Evolutionary conservation across 1,140 invertebrate species (phyloP).

Genomic region (Calosoma granatense): DNA sequence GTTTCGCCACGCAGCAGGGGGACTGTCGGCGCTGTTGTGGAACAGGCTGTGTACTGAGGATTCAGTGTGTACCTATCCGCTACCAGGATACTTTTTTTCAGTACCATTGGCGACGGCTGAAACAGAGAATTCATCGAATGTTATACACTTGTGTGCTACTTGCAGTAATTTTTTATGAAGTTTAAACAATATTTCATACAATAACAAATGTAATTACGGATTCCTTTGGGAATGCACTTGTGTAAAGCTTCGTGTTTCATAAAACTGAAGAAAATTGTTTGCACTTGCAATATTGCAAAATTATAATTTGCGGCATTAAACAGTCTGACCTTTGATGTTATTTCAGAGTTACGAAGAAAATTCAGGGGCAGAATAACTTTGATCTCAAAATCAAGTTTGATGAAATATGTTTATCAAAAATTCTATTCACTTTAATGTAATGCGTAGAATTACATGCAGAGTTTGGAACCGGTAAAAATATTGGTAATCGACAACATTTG

Average conservation of each 20-base stretch:
- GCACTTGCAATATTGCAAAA: background rate
- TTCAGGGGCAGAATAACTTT: no score
- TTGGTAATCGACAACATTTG: no score
- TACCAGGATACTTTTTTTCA: slow-evolving; percentile 49
- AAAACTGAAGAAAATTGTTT: background rate
- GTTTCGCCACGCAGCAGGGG: slow-evolving; percentile 50
- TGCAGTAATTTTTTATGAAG: background rate
- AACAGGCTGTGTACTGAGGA: slow-evolving; percentile 58
- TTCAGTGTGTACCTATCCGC: slow-evolving; percentile 65
- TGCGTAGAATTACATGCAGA: no score
- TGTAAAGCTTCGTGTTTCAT: background rate
- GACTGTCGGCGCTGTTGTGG: slow-evolving; percentile 40
- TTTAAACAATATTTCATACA: background rate
- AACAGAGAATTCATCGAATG: slow-evolving; percentile 16
- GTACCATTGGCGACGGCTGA: slow-evolving; percentile 41
- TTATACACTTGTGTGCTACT: background rate
- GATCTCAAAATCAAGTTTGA: no score
- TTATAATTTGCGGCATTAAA: no score
- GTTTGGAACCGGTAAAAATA: no score
- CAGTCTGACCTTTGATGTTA: no score
- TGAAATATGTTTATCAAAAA: no score
- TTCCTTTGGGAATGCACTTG: background rate
- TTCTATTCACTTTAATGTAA: no score
- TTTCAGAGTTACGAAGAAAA: no score
- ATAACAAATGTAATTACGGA: background rate